phyloP scores from a whole-genome alignment of 2,113 vertebrate genomes.

The Pedionomus torquatus region DNA sequence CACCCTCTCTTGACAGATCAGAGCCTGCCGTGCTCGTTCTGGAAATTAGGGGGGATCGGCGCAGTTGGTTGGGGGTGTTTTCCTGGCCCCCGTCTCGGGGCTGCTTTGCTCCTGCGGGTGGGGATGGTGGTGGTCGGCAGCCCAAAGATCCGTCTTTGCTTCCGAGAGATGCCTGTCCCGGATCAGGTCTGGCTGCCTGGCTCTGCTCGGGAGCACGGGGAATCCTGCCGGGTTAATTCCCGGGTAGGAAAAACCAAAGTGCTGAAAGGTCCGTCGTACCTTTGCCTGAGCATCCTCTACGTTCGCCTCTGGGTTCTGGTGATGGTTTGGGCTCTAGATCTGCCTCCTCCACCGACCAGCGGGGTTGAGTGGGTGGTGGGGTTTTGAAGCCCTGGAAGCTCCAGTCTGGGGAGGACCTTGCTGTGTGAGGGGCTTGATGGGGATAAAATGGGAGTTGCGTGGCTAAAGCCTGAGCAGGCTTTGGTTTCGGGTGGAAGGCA shows the following conservation, averaged over 20 bases:
- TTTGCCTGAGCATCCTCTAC: accelerated
- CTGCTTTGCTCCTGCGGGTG: not conserved
- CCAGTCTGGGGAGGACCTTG: not conserved
- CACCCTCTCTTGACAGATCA: not conserved
- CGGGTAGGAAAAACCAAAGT: accelerated
- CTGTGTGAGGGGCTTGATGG: not conserved
- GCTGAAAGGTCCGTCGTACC: accelerated
- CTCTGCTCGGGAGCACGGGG: not conserved
- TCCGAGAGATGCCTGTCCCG: not conserved
- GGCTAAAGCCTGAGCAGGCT: not conserved
- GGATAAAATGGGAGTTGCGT: accelerated
- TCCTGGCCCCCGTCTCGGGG: accelerated
- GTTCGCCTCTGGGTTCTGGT: accelerated
- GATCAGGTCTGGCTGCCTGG: not conserved
- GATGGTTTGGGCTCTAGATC: not conserved
- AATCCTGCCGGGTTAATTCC: not conserved
- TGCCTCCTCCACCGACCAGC: accelerated
- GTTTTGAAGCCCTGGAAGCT: not conserved
- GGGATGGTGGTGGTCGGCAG: not conserved
- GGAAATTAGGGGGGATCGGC: not conserved
- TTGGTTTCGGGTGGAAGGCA: not conserved
- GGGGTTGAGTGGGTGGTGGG: accelerated
- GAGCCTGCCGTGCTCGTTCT: not conserved
- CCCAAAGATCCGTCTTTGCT: not conserved
- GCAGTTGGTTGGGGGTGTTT: not conserved